Percentiles rank a stretch among this genome's conserved stretches.
phyloP scores from a whole-genome alignment of 2,888 invertebrate species.

The Nephrocerus scutellatus region DNA sequence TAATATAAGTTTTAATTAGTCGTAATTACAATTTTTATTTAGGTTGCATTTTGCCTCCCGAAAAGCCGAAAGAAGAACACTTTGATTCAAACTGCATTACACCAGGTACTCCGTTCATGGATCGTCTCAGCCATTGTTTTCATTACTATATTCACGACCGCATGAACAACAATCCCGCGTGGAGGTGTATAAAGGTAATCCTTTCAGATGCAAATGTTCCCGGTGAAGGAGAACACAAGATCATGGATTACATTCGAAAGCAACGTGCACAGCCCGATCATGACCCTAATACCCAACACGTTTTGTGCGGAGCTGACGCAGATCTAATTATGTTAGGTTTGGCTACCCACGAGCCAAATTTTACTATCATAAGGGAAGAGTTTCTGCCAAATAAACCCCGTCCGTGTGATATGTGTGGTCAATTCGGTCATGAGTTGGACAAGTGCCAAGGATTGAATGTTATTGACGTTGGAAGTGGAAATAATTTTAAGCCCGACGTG shows the following conservation, averaged over 20 bases:
- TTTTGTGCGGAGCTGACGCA: constrained; percentile 96
- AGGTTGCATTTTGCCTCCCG: constrained; percentile 69
- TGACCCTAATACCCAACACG: constrained; percentile 96
- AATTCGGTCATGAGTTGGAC: constrained; percentile 86
- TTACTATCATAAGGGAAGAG: constrained; percentile 97
- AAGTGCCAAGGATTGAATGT: constrained; percentile 74
- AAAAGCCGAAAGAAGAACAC: constrained; percentile 85
- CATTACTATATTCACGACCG: constrained; percentile 49
- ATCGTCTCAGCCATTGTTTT: constrained; percentile 72
- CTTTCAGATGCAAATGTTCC: constrained; percentile 99
- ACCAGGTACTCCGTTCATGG: constrained; percentile 98
- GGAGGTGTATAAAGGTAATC: constrained; percentile 89
- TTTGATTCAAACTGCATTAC: constrained; percentile 99
- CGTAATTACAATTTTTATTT: not conserved
- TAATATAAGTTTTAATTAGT: no score
- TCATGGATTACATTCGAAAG: constrained; percentile 97
- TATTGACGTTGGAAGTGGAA: constrained; percentile 49
- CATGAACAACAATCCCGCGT: constrained; percentile 88
- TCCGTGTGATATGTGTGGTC: constrained; percentile 93
- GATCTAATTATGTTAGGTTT: constrained; percentile 97
- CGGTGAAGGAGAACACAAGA: constrained; percentile 98
- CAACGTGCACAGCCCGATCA: constrained; percentile 92
- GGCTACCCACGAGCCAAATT: constrained; percentile 98
- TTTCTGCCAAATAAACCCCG: constrained; percentile 94
- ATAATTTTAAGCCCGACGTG: constrained; percentile 49